Base-by-base conservation (phyloP, 2,888 invertebrate species). In the Seira sanloemensis region DNA sequence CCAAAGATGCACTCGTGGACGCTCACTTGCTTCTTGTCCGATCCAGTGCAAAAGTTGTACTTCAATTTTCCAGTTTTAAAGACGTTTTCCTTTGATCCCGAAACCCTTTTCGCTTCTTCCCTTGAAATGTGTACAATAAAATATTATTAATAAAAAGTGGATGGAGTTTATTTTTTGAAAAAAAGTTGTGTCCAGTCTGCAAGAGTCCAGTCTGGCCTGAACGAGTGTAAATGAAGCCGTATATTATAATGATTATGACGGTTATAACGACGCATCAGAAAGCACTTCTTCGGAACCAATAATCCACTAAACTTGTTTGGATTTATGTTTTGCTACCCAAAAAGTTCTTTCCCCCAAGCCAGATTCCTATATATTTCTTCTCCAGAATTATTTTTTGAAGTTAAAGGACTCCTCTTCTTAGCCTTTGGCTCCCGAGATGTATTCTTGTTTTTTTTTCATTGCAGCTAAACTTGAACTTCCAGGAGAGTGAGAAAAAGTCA, bases 151-250 rank as follows among this genome's bases (percentile, higher is more conserved):
- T 50, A 50, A 50, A 50, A 50, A 50, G n/a, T 50, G 37, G 37
- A 37, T 12, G 12, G 12, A 37, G 12, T 25, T 67, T 25, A 68
- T 18, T 68, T 24, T 2, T 66, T 16, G 7, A 19, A 19, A 7
- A 5, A 62, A 23, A 19, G 66, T 23, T 26, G 9, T 18, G 68
- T 19, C 24, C 68, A 24, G 26, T 68, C 24, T 37, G 4, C 37
- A 7, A 37, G 12, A 37, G 37, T 37, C 37, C 37, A 37, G 37
- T 37, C 37, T 37, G 12, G 5, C 9, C 27, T n/a, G 37, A 71
- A 23, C 72, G 71, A 18, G 69, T 78, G 58, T 69, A 27, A 75
- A 78, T 78, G 72, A 78, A 78, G 78, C 66, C 65, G 78, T 78
- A 78, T 69, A 71, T 78, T 78, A 75, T 75, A 23, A 74, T 62